Evolutionary conservation across 1,140 invertebrate genomes (phyloP).

Genomic region (Ectropis grisescens): DNA sequence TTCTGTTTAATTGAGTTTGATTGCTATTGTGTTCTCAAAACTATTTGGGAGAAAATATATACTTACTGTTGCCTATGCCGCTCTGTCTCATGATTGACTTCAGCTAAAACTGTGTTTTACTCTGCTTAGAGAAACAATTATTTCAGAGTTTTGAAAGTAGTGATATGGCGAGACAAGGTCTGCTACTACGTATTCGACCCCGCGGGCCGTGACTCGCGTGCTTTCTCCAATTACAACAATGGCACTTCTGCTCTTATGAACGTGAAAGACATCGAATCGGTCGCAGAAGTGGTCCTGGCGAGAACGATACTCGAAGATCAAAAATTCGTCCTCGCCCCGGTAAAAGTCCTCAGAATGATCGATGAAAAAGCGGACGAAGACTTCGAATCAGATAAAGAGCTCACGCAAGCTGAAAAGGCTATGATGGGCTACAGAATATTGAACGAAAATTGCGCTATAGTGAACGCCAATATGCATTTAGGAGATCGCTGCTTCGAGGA

Average conservation of each 20-base stretch:
- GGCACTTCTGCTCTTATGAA: constrained; percentile 65
- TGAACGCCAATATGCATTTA: constrained; percentile 69
- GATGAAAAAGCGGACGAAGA: constrained; percentile 58
- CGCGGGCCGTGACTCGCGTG: constrained; percentile 51
- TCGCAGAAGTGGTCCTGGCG: constrained; percentile 63
- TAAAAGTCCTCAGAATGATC: constrained; percentile 61
- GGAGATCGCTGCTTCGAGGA: constrained; percentile 69
- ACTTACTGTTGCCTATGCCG: too few species aligned
- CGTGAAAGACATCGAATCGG: constrained; percentile 56
- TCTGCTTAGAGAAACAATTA: too few species aligned
- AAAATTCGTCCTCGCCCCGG: constrained; percentile 61
- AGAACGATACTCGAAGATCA: constrained; percentile 63
- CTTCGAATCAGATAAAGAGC: constrained; percentile 54
- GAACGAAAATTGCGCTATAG: constrained; percentile 66
- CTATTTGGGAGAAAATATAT: too few species aligned
- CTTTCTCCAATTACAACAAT: constrained; percentile 47
- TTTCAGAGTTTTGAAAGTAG: constrained; percentile 53
- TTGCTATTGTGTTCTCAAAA: too few species aligned
- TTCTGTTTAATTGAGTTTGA: too few species aligned
- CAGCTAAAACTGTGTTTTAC: too few species aligned
- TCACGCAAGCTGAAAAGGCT: constrained; percentile 53
- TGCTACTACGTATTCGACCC: constrained; percentile 71
- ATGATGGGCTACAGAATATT: constrained; percentile 67
- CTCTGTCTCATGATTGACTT: too few species aligned
- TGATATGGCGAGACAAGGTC: constrained; percentile 68